Base-by-base conservation (phyloP, 2,113 vertebrate species). In the Gymnocephalus cernua region DNA sequence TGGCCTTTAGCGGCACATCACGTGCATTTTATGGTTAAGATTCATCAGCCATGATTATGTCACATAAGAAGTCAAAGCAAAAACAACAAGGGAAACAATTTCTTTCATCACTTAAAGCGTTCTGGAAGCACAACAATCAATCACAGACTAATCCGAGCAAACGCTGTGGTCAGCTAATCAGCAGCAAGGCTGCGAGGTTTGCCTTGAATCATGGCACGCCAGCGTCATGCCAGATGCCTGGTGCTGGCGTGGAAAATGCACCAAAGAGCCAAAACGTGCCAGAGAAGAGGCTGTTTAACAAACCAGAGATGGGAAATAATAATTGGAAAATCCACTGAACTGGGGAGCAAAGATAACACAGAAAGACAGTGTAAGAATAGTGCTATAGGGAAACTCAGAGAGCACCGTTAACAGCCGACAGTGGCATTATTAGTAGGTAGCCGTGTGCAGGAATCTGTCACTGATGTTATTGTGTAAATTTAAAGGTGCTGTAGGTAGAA, bases 81-180 rank as follows among this genome's bases (percentile, higher is more conserved):
- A 83, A 53, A 19, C 50, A 56, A 63, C 45, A 12, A 0, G 1
- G 19, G 38, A 56, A 59, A 74, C 51, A 3, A 19, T 59, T 48
- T 23, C 5, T 57, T 50, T 51, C 62, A 54, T 73, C 81, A 79
- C 76, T 85, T 59, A 11, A 47, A 79, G 79, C 57, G 4, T 76
- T 56, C 77, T 86, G 85, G 74, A 90, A 56, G 57, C 65, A 80
- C 64, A 88, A 88, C 81, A 90, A 69, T 91, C 84, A 69, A 47
- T 84, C 57, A 23, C 44, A 57, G 29, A 1, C 38, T 65, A 74
- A 88, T 87, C 74, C 10, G 4, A 70, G 13, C 50, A 74, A 76
- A 64, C 0, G 2, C 56, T 1, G 48, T 21, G 45, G 69, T 58
- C 80, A 62, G 12, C 63, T 65, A 54, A 88, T 86, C 82, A 62